These are phyloP conservation scores for Helicoverpa armigera DNA, from an alignment of 1,140 invertebrate genomes.

Conservation along the genomic window DNA sequence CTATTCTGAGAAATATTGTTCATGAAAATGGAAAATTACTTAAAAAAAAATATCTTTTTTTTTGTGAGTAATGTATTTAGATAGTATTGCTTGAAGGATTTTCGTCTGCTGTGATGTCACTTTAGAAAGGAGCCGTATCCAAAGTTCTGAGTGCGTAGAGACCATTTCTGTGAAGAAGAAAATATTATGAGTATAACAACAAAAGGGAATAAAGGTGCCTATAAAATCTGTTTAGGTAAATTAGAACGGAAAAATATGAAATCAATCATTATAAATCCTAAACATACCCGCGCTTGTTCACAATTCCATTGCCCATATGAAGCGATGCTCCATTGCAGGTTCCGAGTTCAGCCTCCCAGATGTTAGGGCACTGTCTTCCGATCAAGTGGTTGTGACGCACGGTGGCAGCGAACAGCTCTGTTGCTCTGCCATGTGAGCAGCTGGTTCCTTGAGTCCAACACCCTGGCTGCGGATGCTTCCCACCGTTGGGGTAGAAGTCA, in stretches of 20 bases:
- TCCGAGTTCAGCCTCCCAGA: slow-evolving; percentile 60
- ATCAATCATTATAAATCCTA: not conserved
- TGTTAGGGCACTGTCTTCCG: slow-evolving; percentile 74
- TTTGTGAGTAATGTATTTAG: no score
- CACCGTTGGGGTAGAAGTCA: slow-evolving; percentile 88
- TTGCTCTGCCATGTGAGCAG: slow-evolving; percentile 86
- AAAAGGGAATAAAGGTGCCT: not conserved
- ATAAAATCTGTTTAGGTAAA: not conserved
- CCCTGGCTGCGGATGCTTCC: slow-evolving; percentile 88
- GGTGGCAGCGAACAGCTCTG: slow-evolving; percentile 86
- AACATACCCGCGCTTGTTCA: slow-evolving; percentile 68
- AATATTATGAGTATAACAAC: not conserved
- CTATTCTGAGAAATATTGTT: no score
- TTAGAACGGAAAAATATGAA: not conserved
- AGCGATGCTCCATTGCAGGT: slow-evolving; percentile 65
- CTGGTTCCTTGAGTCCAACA: slow-evolving; percentile 81
- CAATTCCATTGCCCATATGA: slow-evolving; percentile 71
- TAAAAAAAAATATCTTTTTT: no score
- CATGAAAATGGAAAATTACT: no score
- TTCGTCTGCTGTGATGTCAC: no score
- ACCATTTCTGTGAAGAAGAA: not conserved
- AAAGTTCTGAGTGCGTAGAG: slow-evolving; percentile 20
- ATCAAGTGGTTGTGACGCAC: slow-evolving; percentile 81
- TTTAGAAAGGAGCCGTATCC: slow-evolving; percentile 2
- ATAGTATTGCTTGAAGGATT: no score